Evolutionary conservation across 1,140 invertebrate species (phyloP), one percentile per base, ranked within the genome.

Genomic region (Macrobrachium rosenbergii): DNA sequence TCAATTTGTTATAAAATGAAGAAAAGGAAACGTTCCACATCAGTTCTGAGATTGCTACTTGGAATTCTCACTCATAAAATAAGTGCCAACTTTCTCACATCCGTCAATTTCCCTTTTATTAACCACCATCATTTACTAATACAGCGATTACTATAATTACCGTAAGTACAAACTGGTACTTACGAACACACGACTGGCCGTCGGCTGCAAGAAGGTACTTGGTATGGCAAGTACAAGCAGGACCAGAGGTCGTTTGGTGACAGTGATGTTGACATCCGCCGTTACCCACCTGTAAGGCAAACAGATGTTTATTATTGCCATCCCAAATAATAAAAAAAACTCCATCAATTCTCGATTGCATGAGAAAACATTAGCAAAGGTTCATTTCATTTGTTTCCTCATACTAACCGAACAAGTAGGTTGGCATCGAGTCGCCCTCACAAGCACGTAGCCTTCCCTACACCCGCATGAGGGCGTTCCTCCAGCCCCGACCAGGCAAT

Each of bases 141-240:
- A 88, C 95, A 94, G 91, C 97, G 98, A 28, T 94, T 93, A 91
- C 97, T 98, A 76, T 94, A 94, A 91, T 94, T 97, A 17, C 95
- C 95, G 0, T 97, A 97, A 6, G 94, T 92, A 1, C 95, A 91
- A 98, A 98, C 21, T 95, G 92, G 91, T 97, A 98, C 0, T 92
- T 91, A 90, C 95, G 96, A 90, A 96, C 95, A 90, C 93, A 94
- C 43, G 91, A 92, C 89, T 93, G 94, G 2, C 93, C 92, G 77
- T 93, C 93, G 1, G 93, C 92, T 60, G 92, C 87, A 88, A 73
- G 88, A 52, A 73, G 88, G 89, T 88, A 88, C 16, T 87, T 62
- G 64, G 78, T 16, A 21, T 83, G 82, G 59, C 79, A 90, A 52
- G 80, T 83, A 16, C 85, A 88, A 14, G 77, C 17, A 0, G 85